phyloP scores from a whole-genome alignment of 1,140 invertebrate species.

The Orius laevigatus region DNA sequence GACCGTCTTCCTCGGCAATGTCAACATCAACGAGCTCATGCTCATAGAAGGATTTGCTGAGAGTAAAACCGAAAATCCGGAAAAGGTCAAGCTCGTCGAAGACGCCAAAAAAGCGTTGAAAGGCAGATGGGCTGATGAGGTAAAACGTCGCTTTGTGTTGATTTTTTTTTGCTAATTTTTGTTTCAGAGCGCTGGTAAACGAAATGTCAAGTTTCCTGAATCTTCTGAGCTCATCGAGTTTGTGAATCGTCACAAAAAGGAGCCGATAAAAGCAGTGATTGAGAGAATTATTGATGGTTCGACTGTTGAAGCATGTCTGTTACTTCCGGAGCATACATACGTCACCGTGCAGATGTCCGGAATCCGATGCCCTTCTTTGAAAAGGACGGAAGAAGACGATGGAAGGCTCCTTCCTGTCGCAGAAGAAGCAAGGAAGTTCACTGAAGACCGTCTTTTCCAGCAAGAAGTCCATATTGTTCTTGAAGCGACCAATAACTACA shows the following conservation, averaged over 20 bases:
- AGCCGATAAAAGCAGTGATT: slow-evolving; percentile 73
- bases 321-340: slow-evolving; percentile 43
- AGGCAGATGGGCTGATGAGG: slow-evolving; percentile 58
- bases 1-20: slow-evolving; percentile 61
- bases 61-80: slow-evolving; percentile 22
- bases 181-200: neutral
- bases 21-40: slow-evolving; percentile 69
- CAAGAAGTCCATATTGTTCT: slow-evolving; percentile 84
- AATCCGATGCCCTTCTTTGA: slow-evolving; percentile 35
- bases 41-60: slow-evolving; percentile 69
- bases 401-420: slow-evolving; percentile 47
- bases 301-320: slow-evolving; percentile 72
- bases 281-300: slow-evolving; percentile 95
- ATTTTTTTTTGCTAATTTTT: neutral
- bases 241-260: slow-evolving; percentile 30
- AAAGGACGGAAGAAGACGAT: slow-evolving; percentile 40
- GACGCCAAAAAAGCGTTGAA: slow-evolving; percentile 69
- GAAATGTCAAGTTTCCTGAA: neutral
- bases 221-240: slow-evolving; percentile 6
- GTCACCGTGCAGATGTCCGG: slow-evolving; percentile 90
- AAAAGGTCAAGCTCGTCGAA: slow-evolving; percentile 30
- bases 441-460: slow-evolving; percentile 80
- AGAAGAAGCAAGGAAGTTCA: slow-evolving; percentile 76
- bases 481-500: slow-evolving; percentile 75
- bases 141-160: too few relatives aligned